phyloP scores from a whole-genome alignment of 37 sponge, comb jelly and placozoan species.

The Petrosia ficiformis region DNA sequence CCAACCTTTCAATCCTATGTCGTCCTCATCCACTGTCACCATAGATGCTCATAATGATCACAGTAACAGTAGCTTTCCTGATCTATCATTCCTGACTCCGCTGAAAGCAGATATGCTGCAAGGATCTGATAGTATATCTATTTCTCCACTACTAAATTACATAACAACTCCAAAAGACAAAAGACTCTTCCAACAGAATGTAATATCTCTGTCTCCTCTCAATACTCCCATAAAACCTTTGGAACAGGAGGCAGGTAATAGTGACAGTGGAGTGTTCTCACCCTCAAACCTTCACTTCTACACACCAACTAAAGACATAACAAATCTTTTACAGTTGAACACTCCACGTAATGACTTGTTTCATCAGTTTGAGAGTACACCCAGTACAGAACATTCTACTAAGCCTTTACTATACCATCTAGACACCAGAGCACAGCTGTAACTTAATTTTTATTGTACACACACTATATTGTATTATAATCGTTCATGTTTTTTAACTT shows the following conservation, averaged over 20 bases:
- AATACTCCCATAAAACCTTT: slow-evolving; percentile 36
- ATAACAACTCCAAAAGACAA: slow-evolving; percentile 26
- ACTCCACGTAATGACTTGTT: slow-evolving; percentile 12
- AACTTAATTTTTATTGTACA: no score
- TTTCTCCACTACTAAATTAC: slow-evolving; percentile 37
- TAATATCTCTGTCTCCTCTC: not conserved
- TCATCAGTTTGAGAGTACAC: no score
- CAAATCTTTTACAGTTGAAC: not conserved
- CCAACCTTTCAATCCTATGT: not conserved
- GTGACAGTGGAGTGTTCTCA: slow-evolving; percentile 58
- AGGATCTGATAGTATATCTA: slow-evolving; percentile 21
- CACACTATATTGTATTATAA: no score
- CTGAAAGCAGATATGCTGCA: not conserved
- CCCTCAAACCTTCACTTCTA: slow-evolving; percentile 36
- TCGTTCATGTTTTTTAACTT: no score
- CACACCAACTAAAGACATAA: slow-evolving; percentile 25
- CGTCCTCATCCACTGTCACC: not conserved
- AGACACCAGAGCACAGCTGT: no score
- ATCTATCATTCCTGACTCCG: slow-evolving; percentile 45
- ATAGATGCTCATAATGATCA: not conserved
- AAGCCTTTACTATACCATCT: no score
- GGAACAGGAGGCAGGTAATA: not conserved
- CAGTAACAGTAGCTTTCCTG: slow-evolving; percentile 7
- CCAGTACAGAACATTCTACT: no score
- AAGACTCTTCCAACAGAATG: not conserved